These are phyloP conservation scores for Drosophila burlai DNA, from an alignment of 1,140 invertebrate genomes.

Conservation along the genomic window DNA sequence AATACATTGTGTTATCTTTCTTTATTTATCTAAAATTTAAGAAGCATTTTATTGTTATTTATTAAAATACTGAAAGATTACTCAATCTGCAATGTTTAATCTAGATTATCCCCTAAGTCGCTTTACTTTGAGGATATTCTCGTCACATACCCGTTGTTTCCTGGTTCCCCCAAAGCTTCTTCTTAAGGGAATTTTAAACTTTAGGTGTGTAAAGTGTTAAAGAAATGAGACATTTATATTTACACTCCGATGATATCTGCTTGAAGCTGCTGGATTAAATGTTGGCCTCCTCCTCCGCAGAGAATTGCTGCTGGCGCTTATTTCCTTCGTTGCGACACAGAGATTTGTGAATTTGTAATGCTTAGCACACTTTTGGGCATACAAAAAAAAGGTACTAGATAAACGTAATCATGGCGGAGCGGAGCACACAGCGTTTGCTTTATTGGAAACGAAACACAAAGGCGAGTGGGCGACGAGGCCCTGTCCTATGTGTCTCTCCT, in stretches of 20 bases:
- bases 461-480: constrained; percentile 18
- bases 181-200: background rate
- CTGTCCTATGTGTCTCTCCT: background rate
- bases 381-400: constrained; percentile 36
- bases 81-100: background rate
- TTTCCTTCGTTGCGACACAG: constrained; percentile 29
- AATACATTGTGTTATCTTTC: background rate
- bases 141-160: background rate
- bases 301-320: constrained; percentile 26
- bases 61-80: background rate
- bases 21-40: background rate
- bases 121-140: background rate
- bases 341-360: constrained; percentile 52
- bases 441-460: constrained; percentile 45
- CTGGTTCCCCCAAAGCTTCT: background rate
- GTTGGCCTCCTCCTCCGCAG: constrained; percentile 14
- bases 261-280: constrained; percentile 30
- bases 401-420: constrained; percentile 38
- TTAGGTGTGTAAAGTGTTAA: constrained; percentile 19
- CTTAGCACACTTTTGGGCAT: constrained; percentile 38
- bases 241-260: constrained; percentile 9
- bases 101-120: background rate
- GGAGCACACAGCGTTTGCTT: constrained; percentile 12
- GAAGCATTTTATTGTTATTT: background rate
- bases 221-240: constrained; percentile 16